These are phyloP conservation scores for Leptura quadrifasciata DNA, from an alignment of 2,888 invertebrate genomes.

Conservation along the genomic window DNA sequence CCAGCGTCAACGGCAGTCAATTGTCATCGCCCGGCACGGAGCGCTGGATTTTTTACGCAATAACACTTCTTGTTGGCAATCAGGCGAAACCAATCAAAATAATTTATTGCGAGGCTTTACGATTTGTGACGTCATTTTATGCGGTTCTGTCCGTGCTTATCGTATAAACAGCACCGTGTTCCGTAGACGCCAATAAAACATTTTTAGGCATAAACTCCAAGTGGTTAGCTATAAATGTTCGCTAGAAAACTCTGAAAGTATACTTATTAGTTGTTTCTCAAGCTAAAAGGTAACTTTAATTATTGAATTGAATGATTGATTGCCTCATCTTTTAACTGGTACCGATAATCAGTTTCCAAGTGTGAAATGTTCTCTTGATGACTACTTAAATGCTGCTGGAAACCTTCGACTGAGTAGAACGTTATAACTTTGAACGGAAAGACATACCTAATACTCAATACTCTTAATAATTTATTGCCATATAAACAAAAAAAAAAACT, in stretches of 20 bases:
- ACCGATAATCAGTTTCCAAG: conserved; percentile 43
- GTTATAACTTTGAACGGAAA: not conserved
- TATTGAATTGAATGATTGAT: conserved; percentile 53
- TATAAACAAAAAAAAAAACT: not conserved
- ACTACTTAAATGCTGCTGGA: conserved; percentile 39
- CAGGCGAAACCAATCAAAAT: conserved; percentile 70
- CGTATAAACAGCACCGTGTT: conserved; percentile 66
- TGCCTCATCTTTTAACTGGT: conserved; percentile 42
- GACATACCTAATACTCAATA: not conserved
- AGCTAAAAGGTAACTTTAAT: conserved; percentile 51
- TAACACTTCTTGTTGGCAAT: conserved; percentile 65
- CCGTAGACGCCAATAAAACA: conserved; percentile 62
- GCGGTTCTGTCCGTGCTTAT: conserved; percentile 66
- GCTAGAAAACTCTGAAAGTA: conserved; percentile 53
- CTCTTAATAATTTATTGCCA: not conserved
- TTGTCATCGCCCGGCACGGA: conserved; percentile 46
- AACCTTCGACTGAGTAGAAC: conserved; percentile 12
- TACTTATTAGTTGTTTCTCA: conserved; percentile 56
- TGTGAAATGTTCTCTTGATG: conserved; percentile 42
- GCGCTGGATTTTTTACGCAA: conserved; percentile 57
- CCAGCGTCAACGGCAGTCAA: conserved; percentile 44
- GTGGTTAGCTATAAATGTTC: conserved; percentile 55
- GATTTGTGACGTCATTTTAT: conserved; percentile 70
- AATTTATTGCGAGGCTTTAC: conserved; percentile 70
- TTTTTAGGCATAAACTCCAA: conserved; percentile 63